Base-by-base conservation (phyloP, 2,113 vertebrate genomes). In the Aptenodytes patagonicus region DNA sequence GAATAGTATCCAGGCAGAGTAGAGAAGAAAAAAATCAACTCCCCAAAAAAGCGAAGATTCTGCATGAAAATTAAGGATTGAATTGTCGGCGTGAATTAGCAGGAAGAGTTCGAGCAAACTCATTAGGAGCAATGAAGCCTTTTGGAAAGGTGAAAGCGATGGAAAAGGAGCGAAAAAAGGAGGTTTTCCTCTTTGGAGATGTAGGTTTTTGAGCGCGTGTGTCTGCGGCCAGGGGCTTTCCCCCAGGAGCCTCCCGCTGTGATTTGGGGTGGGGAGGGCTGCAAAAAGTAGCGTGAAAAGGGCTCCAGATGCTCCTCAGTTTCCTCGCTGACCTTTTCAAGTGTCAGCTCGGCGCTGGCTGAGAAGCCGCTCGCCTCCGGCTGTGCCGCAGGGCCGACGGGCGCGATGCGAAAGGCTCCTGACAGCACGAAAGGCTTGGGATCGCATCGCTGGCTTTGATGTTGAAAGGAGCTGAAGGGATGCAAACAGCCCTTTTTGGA, bases 181-280 rank as follows among this genome's bases (percentile, higher is more conserved):
- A 51, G 7, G 4, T 15, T 42, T 60, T 38, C 29, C 34, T 38
- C 15, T 54, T 64, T 44, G 83, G 34, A 40, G 24, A 9, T 20
- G 66, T 6, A 28, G 31, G 25, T 3, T 78, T 94, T 22, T 26
- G 11, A 51, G 42, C 1, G 1, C 1, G 2, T 25, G 20, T n/a
- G 16, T 32, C 24, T 79, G 47, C 0, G 0, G 47, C 38, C 0
- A 0, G 31, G 55, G 12, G 18, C 49, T 82, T 72, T 16, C 47
- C 57, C 29, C 34, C 31, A 16, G 54, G 46, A 72, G 18, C 47
- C 16, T 54, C 34, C 31, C 0, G 8, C 44, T 42, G 38, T 2
- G 21, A 10, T 70, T 34, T 36, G 57, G 29, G 49, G 7, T 26
- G 49, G 42, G 36, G 49, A 54, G 61, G 20, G 47, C 61, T 52